A percentile compares a stretch with the other conserved stretches of the same genome.
Evolutionary conservation across 2,888 invertebrate genomes (phyloP).

Genomic region (Synergus itoensis): DNA sequence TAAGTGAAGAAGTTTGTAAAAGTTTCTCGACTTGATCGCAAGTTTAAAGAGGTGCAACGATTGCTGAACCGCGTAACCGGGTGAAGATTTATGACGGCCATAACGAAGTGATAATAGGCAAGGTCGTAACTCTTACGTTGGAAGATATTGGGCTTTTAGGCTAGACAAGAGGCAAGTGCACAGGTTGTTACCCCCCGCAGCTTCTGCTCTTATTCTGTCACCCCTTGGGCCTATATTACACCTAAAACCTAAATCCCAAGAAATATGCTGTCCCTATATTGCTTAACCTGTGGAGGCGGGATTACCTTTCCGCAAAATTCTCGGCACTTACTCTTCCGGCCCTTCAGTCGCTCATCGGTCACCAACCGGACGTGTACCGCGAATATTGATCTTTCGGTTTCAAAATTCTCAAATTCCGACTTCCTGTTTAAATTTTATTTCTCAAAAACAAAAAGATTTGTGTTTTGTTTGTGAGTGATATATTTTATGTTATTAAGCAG

Average conservation of each 20-base stretch:
- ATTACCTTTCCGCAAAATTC: constrained; percentile 24
- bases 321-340: constrained; percentile 10
- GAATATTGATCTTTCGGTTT: constrained; percentile 1
- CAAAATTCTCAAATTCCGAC: not conserved
- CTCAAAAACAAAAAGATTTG: not conserved
- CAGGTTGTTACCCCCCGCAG: constrained; percentile 69
- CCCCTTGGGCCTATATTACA: constrained; percentile 59
- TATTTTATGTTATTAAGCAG: too few species aligned
- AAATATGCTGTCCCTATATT: constrained; percentile 51
- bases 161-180: constrained; percentile 62
- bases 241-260: constrained; percentile 49
- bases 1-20: constrained; percentile 38
- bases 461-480: not conserved
- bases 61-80: constrained; percentile 64
- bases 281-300: constrained; percentile 41
- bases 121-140: constrained; percentile 68
- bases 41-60: constrained; percentile 52
- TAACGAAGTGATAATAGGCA: constrained; percentile 76
- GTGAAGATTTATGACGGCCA: constrained; percentile 71
- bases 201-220: constrained; percentile 69
- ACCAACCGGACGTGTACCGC: constrained; percentile 3
- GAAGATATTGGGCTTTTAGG: constrained; percentile 57
- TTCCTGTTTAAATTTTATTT: not conserved
- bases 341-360: constrained; percentile 24
- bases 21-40: constrained; percentile 31